These are phyloP conservation scores for Brachionus angularis DNA, from an alignment of 1,140 invertebrate genomes.

Conservation along the genomic window DNA sequence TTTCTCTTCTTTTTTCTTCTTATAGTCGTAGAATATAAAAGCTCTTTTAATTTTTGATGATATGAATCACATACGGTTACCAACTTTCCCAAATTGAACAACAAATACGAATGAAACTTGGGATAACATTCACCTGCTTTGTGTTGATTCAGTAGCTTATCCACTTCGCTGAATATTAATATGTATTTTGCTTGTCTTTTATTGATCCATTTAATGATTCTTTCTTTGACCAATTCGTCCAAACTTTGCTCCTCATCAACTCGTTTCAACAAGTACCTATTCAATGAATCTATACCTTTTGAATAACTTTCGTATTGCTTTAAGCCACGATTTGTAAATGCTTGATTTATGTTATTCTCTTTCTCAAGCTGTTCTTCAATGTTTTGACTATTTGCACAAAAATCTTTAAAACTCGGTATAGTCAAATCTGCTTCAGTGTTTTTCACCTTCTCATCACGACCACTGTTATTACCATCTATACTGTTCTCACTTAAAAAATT, in stretches of 20 bases:
- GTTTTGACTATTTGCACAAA: neutral
- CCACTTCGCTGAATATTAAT: slow-evolving; percentile 34
- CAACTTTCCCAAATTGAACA: slow-evolving; percentile 41
- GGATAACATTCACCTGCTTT: slow-evolving; percentile 32
- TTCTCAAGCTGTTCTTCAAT: slow-evolving; percentile 15
- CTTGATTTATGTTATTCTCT: neutral
- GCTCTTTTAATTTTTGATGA: slow-evolving; percentile 43
- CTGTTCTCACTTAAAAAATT: neutral
- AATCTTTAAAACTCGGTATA: slow-evolving; percentile 24
- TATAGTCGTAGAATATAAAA: slow-evolving; percentile 34
- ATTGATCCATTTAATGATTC: slow-evolving; percentile 43
- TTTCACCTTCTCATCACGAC: neutral
- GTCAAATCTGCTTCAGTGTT: neutral
- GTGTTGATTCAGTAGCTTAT: slow-evolving; percentile 41
- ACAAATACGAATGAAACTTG: slow-evolving; percentile 40
- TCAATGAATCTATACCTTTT: slow-evolving; percentile 6
- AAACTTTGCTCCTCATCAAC: slow-evolving; percentile 28
- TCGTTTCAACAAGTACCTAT: slow-evolving; percentile 25
- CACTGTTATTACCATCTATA: slow-evolving; percentile 13
- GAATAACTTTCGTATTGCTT: slow-evolving; percentile 19
- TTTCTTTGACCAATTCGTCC: slow-evolving; percentile 40
- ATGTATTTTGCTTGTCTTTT: slow-evolving; percentile 41
- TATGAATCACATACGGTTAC: slow-evolving; percentile 39
- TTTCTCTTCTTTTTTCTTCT: slow-evolving; percentile 39
- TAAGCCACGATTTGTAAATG: neutral